Evolutionary conservation across 2,113 vertebrate species (phyloP), one percentile per base, ranked within the genome.

Genomic region (Pitta sordida): DNA sequence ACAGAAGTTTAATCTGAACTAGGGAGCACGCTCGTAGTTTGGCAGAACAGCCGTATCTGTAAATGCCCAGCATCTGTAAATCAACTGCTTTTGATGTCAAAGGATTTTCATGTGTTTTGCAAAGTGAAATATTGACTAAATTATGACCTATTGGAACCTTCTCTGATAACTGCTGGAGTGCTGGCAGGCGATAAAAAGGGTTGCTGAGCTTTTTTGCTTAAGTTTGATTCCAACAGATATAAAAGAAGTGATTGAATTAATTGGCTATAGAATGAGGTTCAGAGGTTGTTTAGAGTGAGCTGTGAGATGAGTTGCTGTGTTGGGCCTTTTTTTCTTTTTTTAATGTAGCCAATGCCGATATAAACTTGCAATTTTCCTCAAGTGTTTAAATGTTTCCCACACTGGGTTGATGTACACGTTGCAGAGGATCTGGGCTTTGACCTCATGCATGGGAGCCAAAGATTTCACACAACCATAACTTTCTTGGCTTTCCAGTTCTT

Each of bases 41-140:
- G 96, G 95, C 96, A 95, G 89, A 59, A 67, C 67, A 63, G 24
- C 6, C 4, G 2, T 86, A 92, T 96, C 94, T 94, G 83, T 89
- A 94, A 94, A 90, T 96, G 85, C 89, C 85, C 74, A 83, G 93
- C 94, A 96, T 96, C 96, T 96, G 95, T 84, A 95, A 88, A 93
- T 93, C 83, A 69, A 48, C 71, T 59, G 67, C 96, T 96, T 97
- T 96, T 96, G 94, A 96, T 96, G 94, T 94, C 90, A 90, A 75
- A 95, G 78, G 52, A 75, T 70, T 94, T 93, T 94, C 94, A 94
- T 91, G 90, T 96, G 91, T 90, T 96, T 77, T 74, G 79, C 11
- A 14, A 92, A 90, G 93, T 96, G 83, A 95, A 96, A 96, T 76
- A 86, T 84, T 95, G 96, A 95, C 83, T 94, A 94, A 89, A 91